Base-by-base conservation (phyloP, 2,797 vertebrate species). In the Thripadectes ignobilis region DNA sequence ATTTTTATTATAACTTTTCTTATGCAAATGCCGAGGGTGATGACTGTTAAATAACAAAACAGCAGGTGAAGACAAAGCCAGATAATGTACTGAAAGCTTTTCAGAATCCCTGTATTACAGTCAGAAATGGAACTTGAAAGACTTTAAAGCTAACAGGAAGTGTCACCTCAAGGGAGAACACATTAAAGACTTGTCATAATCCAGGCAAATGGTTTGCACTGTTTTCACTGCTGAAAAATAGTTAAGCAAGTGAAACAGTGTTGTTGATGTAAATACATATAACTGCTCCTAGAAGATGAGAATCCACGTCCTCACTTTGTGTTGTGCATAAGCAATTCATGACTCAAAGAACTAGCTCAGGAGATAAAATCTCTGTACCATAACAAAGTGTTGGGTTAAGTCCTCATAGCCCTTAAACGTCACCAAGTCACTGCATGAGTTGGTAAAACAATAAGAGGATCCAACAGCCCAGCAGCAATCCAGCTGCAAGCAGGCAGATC, bases 381-480 rank as follows among this genome's bases (percentile, higher is more conserved):
- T 18, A 19, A 66, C 71, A 22, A 29, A 71, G 12, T 4, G 7
- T 46, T 11, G 32, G 10, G 15, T 77, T 68, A 89, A 89, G 34
- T 58, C 29, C 36, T 76, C 13, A 32, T 8, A 71, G 57, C 14
- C 65, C 48, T 71, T 59, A 82, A 89, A 85, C 20, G 92, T n/a
- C 79, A 89, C 24, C 39, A 88, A 86, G 69, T 81, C 83, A 84
- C 73, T 65, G 12, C 22, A 36, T 8, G 18, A 71, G 22, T 12
- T 75, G 65, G 57, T 88, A 92, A 91, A 94, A 88, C 71, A 92
- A 8, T 22, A 61, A 66, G 14, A 68, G 45, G 62, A 93, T 88
- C 62, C 93, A 94, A 88, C 65, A 92, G 78, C 41, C 24, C 85
- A 85, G 85, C 65, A 94, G 66, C 59, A 52, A 97, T 81, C 51